Conservation (phyloP, 1,140 invertebrate species). For the Zophobas morio region DNA sequence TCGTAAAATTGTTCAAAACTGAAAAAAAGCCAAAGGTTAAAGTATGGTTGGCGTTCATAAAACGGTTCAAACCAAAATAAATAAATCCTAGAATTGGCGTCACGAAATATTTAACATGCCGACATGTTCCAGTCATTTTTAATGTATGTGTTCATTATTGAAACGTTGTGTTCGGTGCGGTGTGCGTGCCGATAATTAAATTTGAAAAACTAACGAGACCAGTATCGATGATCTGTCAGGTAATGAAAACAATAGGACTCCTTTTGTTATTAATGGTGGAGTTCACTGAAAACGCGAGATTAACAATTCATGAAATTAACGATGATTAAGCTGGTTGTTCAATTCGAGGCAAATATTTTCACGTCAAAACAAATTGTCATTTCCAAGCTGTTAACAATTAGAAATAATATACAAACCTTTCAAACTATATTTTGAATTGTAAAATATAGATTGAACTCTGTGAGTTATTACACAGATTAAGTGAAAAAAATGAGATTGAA, state of each 20-base stretch:
- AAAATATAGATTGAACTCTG: too few species aligned
- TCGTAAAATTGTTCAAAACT: background rate
- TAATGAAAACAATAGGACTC: constrained; percentile 25
- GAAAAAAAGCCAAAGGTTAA: too few species aligned
- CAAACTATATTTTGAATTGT: too few species aligned
- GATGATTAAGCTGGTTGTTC: background rate
- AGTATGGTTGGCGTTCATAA: background rate
- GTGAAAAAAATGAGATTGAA: too few species aligned
- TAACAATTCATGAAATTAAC: constrained; percentile 31
- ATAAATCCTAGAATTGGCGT: background rate
- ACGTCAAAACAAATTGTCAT: background rate
- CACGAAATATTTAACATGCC: background rate
- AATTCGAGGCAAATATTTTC: background rate
- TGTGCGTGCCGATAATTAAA: constrained; percentile 37
- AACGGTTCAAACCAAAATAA: constrained; percentile 6
- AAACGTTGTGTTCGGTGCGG: constrained; percentile 2
- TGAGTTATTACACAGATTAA: too few species aligned
- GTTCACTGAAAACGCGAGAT: constrained; percentile 9
- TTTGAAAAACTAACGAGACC: constrained; percentile 26
- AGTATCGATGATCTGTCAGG: constrained; percentile 26
- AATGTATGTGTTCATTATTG: constrained; percentile 11
- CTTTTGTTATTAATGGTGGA: constrained; percentile 21
- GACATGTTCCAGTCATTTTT: background rate
- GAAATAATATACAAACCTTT: too few species aligned
- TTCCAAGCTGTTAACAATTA: too few species aligned